Base-by-base conservation (phyloP, 2,888 invertebrate genomes). In the Tinea semifulvella region DNA sequence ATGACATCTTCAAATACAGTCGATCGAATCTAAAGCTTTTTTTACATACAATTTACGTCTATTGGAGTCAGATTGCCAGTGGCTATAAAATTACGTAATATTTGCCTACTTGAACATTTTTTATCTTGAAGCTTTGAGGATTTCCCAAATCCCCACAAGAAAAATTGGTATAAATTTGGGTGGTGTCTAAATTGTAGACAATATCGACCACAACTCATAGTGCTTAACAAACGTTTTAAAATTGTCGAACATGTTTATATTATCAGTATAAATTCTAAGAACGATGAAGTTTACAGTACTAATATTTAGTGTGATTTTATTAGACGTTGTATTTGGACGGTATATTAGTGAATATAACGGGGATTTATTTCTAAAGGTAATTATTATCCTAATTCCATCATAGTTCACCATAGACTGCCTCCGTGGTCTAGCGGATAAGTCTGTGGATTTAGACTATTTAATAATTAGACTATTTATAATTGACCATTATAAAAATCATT, bases 51-150 rank as follows among this genome's bases (percentile, higher is more conserved):
- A n/a, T n/a, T n/a, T n/a, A n/a, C n/a, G n/a, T n/a, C n/a, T n/a
- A n/a, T n/a, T n/a, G n/a, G 25, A 5, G 8, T 22, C 25, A 17
- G n/a, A 36, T 8, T 36, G 18, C 18, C 2, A 18, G 36, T 36
- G 18, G 36, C 18, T 7, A 14, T 18, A 36, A 18, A 36, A 36
- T 36, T 36, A 36, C 36, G 18, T 36, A 36, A 36, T 36, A 36
- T 16, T 36, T 36, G n/a, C 17, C 18, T 7, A 36, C 36, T 36
- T 36, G 10, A 18, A 36, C 17, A 36, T 36, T 36, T 36, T 36
- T 36, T 36, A 14, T 7, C 13, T 6, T 28, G 28, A 28, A 22
- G 5, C n/a, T 28, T 28, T 11, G 7, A 28, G 28, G 28, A 28
- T 7, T 28, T 28, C 7, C 28, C 28, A 28, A 28, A n/a, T 28